phyloP scores from a whole-genome alignment of 2,797 vertebrate species.

The Rhinogobio ventralis region DNA sequence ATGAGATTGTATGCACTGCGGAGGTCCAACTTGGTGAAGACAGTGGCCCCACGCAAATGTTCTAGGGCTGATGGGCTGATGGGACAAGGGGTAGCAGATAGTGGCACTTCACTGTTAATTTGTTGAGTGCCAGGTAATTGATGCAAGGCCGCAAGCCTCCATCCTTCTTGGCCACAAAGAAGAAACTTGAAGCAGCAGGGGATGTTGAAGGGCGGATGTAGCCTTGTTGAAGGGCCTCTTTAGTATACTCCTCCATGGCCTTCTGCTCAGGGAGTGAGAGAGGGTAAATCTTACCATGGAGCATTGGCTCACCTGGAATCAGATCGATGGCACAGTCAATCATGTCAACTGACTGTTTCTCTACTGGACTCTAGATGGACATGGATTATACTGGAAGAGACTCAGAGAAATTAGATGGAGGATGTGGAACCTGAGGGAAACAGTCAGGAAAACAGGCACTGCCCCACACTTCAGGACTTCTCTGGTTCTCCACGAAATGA shows the following conservation, averaged over 20 bases:
- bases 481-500: neutral
- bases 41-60: too few species aligned
- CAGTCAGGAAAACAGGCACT: neutral
- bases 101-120: neutral
- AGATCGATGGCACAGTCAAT: too few species aligned
- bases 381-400: too few species aligned
- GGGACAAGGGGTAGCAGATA: neutral
- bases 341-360: too few species aligned
- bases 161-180: neutral
- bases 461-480: neutral
- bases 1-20: too few species aligned
- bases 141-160: too few species aligned
- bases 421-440: too few species aligned
- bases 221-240: neutral
- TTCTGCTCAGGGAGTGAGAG: neutral
- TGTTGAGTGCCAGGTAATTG: neutral
- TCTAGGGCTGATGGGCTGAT: too few species aligned
- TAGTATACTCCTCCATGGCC: neutral
- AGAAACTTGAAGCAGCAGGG: neutral
- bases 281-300: neutral
- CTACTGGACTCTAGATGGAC: accelerated
- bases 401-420: too few species aligned
- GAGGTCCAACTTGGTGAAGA: too few species aligned
- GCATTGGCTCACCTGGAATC: neutral
- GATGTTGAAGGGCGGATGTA: neutral